Evolutionary conservation across 2,113 vertebrate genomes (phyloP).

Genomic region (Accipiter cooperii): DNA sequence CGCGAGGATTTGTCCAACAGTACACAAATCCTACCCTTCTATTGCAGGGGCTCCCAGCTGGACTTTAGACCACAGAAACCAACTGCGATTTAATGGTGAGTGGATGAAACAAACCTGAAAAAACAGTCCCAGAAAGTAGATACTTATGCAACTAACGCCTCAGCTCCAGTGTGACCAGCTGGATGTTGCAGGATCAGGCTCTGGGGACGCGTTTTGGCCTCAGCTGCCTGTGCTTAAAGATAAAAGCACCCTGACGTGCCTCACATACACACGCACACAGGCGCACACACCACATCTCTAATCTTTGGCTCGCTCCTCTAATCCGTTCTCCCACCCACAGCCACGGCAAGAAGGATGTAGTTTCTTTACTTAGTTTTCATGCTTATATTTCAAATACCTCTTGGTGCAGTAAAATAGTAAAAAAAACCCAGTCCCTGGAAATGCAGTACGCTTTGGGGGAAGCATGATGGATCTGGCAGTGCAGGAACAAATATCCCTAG

Average conservation of each 20-base stretch:
- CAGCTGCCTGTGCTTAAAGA: background rate
- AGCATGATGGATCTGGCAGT: background rate
- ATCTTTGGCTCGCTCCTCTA: background rate
- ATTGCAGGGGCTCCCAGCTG: background rate
- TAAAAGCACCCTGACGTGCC: background rate
- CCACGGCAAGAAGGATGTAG: background rate
- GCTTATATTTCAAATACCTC: background rate
- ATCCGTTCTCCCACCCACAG: background rate
- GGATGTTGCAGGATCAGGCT: background rate
- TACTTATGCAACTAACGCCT: background rate
- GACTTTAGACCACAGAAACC: background rate
- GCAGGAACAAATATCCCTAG: background rate
- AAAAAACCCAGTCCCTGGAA: background rate
- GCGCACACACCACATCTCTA: rapidly evolving
- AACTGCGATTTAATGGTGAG: background rate
- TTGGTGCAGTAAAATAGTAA: background rate
- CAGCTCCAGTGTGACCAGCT: background rate
- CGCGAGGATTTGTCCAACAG: background rate
- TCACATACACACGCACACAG: no score
- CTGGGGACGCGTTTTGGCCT: background rate
- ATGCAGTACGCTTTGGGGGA: background rate
- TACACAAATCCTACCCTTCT: background rate
- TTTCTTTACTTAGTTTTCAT: background rate
- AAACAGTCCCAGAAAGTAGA: background rate
- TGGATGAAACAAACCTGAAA: background rate